Conservation (phyloP, 1,140 invertebrate species). For the Zaprionus capensis region DNA sequence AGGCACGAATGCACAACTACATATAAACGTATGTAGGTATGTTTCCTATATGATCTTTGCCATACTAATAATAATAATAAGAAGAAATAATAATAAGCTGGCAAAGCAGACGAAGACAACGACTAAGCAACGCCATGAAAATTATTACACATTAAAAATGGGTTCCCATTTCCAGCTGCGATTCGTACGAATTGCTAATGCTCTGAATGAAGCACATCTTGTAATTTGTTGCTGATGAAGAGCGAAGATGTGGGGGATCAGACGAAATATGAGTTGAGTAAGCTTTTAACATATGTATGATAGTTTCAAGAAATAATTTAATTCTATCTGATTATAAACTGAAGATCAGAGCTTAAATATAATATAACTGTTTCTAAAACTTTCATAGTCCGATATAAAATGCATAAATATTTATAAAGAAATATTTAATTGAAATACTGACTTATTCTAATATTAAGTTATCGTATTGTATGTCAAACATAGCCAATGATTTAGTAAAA, state of each 20-base stretch:
- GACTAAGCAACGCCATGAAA: conserved; percentile 37
- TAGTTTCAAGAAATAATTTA: background rate
- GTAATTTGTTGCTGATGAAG: conserved; percentile 1
- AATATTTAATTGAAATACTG: no score
- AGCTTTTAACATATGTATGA: background rate
- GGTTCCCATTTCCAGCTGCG: conserved; percentile 7
- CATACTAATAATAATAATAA: conserved; percentile 37
- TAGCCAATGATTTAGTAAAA: no score
- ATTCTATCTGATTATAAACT: no score
- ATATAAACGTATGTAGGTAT: conserved; percentile 10
- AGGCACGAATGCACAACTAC: conserved; percentile 7
- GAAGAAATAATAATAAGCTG: conserved; percentile 22
- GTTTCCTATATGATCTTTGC: conserved; percentile 34
- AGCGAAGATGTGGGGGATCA: background rate
- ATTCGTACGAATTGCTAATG: conserved; percentile 22
- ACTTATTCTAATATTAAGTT: no score
- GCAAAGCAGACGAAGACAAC: conserved; percentile 26
- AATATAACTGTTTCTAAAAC: no score
- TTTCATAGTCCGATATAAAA: no score
- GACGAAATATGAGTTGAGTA: background rate
- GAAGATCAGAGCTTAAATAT: no score
- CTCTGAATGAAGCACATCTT: conserved; percentile 7
- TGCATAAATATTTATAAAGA: no score
- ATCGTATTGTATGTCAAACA: no score
- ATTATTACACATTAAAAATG: conserved; percentile 48